A percentile compares a stretch with the other conserved stretches of the same genome.
These are phyloP conservation scores for human (Homo sapiens) DNA, from an alignment of 2,113 vertebrate genomes.

Conservation along the genomic window GRCh38 chr7:128063001-128063500, in stretches of 20 bases:
- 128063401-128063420: background rate
- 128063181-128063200: background rate
- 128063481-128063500: background rate
- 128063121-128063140: background rate
- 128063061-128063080: background rate
- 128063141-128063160: background rate
- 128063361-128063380: conserved; percentile 31
- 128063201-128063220: background rate
- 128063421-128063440: background rate
- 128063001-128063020: background rate
- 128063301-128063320: conserved; percentile 35
- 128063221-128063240: background rate
- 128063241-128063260: conserved; percentile 32
- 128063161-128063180: background rate
- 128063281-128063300: background rate
- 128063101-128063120: background rate
- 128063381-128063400: background rate
- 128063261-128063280: background rate
- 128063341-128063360: background rate
- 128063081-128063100: background rate
- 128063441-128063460: background rate
- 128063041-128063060: background rate
- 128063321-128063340: conserved; percentile 17
- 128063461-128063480: background rate
- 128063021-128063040: background rate